Base-by-base conservation (phyloP, 2,888 invertebrate genomes). In the Euproctis similis region DNA sequence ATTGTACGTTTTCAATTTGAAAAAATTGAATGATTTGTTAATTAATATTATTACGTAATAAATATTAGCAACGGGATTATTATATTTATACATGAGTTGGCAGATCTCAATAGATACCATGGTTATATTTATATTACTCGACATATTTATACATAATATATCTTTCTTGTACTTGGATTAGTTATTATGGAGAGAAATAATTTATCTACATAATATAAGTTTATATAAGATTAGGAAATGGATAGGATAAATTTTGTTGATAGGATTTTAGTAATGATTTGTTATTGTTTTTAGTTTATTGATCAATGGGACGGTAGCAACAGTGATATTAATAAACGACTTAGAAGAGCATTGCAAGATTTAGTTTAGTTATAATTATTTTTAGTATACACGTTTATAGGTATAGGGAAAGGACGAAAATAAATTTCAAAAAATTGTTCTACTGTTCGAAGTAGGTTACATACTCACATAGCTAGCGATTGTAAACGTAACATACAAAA, bases 381-480 rank as follows among this genome's bases (percentile, higher is more conserved):
- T 19, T 19, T n/a, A n/a, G n/a, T n/a, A n/a, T 14, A 14, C 4
- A 14, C 6, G 14, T 14, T 14, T 4, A 6, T 4, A 4, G 14
- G 14, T 14, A 14, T 14, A 14, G 6, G 6, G 4, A 4, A 7
- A 6, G 4, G 5, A 9, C 30, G 13, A 36, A 36, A 43, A 33
- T 14, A 46, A 40, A 46, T 23, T 28, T n/a, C n/a, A n/a, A n/a
- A n/a, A 42, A 46, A 32, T 23, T 38, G 29, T 31, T 42, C 42
- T 45, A 42, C 34, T 36, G 13, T 28, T 24, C 33, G 31, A 38
- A 25, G 33, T 36, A 48, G 33, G 32, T 6, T 47, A 48, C n/a
- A n/a, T n/a, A 52, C 41, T 61, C 59, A n/a, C n/a, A 65, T 60
- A 62, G 60, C 72, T 77, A 76, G 72, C 75, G 60, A 68, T 66